Evolutionary conservation across 1,140 invertebrate species (phyloP).

Genomic region (Hermetia illucens): DNA sequence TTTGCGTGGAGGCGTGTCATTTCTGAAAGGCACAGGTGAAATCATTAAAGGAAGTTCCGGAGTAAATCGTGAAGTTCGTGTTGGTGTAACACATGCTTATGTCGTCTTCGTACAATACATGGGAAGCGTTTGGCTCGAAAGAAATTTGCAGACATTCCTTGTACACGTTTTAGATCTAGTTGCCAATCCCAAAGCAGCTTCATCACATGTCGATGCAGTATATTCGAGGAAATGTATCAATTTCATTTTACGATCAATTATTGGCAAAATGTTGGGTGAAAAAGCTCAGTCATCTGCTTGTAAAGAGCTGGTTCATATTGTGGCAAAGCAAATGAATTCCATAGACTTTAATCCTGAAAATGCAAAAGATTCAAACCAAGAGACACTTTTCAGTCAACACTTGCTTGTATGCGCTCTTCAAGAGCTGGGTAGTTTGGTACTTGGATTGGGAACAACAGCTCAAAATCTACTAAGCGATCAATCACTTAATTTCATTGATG

Average conservation of each 20-base stretch:
- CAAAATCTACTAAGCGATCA: conserved; percentile 77
- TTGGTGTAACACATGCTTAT: conserved; percentile 90
- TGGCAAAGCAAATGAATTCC: conserved; percentile 89
- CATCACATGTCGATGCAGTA: conserved; percentile 92
- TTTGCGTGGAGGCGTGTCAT: conserved; percentile 83
- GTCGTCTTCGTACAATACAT: conserved; percentile 87
- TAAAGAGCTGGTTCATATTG: conserved; percentile 84
- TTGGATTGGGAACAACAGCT: conserved; percentile 83
- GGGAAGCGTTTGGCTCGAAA: conserved; percentile 87
- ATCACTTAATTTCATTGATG: conserved; percentile 51
- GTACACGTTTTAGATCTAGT: conserved; percentile 85
- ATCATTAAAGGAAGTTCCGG: conserved; percentile 90
- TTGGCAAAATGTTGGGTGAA: conserved; percentile 90
- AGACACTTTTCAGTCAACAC: conserved; percentile 87
- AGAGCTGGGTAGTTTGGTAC: conserved; percentile 73
- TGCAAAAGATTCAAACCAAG: conserved; percentile 75
- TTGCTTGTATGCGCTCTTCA: conserved; percentile 86
- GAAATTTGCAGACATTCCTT: conserved; percentile 73
- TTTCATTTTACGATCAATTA: conserved; percentile 81
- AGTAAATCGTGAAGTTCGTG: conserved; percentile 87
- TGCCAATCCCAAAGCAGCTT: conserved; percentile 83
- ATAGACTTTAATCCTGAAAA: conserved; percentile 85
- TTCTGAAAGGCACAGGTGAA: conserved; percentile 87
- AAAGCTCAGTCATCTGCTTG: conserved; percentile 91
- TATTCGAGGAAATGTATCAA: conserved; percentile 95